Evolutionary conservation across 53 echinoderm and acorn worm genomes (phyloP), one percentile per base, ranked within the genome.

Genomic region (Holothuria leucospilota): DNA sequence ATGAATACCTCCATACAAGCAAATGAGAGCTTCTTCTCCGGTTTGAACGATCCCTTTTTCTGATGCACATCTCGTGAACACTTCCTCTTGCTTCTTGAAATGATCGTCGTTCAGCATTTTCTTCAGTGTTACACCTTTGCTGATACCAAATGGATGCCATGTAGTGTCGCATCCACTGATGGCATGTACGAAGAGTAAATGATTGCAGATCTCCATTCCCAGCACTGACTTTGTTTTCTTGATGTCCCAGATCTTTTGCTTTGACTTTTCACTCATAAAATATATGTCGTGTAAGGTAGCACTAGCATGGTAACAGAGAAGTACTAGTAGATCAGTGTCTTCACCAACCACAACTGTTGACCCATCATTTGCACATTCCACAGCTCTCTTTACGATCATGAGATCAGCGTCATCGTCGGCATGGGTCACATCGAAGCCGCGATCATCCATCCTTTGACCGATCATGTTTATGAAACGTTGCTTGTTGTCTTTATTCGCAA

Each of bases 91-190:
- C 62, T 73, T 26, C 28, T 75, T 40, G 60, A 92, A 89, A 51
- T 29, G 25, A 6, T 27, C 85, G 34, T 85, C 66, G 6, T 20
- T 84, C 28, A 16, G 28, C 39, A 71, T 27, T 49, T 79, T 41
- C 56, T 79, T 88, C 24, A 91, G 66, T 34, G 81, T 66, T 34
- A 78, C 62, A 21, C 85, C 85, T 70, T 92, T 89, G 25, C 89
- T 89, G 30, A 89, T 26, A 5, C 89, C 92, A 61, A 58, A 89
- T 34, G 42, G 60, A 39, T 63, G 82, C 28, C 82, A 92, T 72
- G 84, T 92, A 9, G 84, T 85, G 51, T 92, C 92, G 72, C 89
- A 86, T 13, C 92, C 84, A 80, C 81, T 74, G 24, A 89, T 29
- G n/a, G 86, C 89, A 67, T 92, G 87, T 4, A 68, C 69, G 59